Conservation (phyloP, 2,797 vertebrate genomes). For the Knipowitschia caucasica region DNA sequence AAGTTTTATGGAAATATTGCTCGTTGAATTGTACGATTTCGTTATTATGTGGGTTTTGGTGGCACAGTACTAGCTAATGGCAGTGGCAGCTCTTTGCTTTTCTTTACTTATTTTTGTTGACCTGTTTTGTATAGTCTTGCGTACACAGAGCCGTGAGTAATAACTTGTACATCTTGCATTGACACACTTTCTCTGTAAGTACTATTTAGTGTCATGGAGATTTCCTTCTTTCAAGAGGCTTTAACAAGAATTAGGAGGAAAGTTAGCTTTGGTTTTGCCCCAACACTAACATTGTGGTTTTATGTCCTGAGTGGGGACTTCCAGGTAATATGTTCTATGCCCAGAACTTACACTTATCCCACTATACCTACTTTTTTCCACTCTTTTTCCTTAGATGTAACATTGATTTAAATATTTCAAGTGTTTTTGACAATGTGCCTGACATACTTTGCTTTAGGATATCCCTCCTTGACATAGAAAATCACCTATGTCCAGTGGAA, state of each 20-base stretch:
- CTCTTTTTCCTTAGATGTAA: not conserved
- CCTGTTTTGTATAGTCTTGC: too few relatives aligned
- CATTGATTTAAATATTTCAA: not conserved
- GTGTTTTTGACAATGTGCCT: not conserved
- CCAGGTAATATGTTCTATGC: slow-evolving; percentile 10
- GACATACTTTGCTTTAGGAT: not conserved
- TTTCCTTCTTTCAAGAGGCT: slow-evolving; percentile 7
- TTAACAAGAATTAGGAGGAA: slow-evolving; percentile 6
- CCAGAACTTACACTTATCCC: slow-evolving; percentile 9
- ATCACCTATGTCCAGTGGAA: not conserved
- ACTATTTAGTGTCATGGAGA: slow-evolving; percentile 5
- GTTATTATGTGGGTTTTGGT: too few relatives aligned
- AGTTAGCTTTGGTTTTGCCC: slow-evolving; percentile 6
- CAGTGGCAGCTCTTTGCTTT: too few relatives aligned
- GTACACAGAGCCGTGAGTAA: not conserved
- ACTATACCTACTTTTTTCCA: slow-evolving; percentile 3
- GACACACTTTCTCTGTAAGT: slow-evolving; percentile 1
- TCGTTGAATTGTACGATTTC: too few relatives aligned
- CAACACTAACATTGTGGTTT: slow-evolving; percentile 12
- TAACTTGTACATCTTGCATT: not conserved
- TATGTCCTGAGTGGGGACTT: slow-evolving; percentile 4
- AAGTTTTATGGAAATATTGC: too few relatives aligned
- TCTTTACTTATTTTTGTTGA: too few relatives aligned
- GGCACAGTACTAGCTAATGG: too few relatives aligned
- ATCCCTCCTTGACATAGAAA: not conserved